Evolutionary conservation across 2,797 vertebrate genomes (phyloP), one percentile per base, ranked within the genome.

Genomic region (Luscinia megarhynchos): DNA sequence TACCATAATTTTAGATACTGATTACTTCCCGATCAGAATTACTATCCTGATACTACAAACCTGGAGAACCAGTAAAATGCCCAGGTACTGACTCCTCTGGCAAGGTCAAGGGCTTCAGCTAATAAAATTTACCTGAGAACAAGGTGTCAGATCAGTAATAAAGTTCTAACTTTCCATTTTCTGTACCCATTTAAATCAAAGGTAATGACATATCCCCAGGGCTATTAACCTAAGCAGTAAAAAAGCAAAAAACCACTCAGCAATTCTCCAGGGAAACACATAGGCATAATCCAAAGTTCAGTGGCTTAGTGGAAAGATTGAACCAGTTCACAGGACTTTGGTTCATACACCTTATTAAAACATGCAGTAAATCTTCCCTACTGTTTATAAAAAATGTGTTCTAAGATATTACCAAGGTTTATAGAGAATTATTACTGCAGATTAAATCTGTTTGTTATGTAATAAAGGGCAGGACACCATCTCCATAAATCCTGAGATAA

Each of bases 241-340:
- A 76, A 68, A 54, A 84, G 69, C 40, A 85, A 43, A 93, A 85
- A 69, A 46, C 6, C 6, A 1, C 40, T 43, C 72, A 74, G 77
- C 83, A 67, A 3, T 73, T 82, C 67, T 94, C 55, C 77, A 77
- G 63, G 75, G 55, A 74, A 84, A 45, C 30, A 41, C 0, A 0
- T 45, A n/a, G 32, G 45, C 4, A 2, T 15, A 32, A 92, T 64
- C 41, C 63, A 54, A 84, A 94, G 58, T 69, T 84, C 80, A 76
- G 30, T 17, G 63, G 12, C 59, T 73, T 34, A 53, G 53, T 69
- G 69, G 53, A 63, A 95, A 67, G 61, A 84, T 5, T 48, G 53
- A 78, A 63, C 32, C 32, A 26, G 43, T 88, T 92, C 83, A 90
- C 36, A 74, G 90, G 76, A 68, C 82, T 91, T 94, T 55, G 75